Evolutionary conservation across 2,797 vertebrate genomes (phyloP), one percentile per base, ranked within the genome.

Genomic region (Sebastes diaconus): DNA sequence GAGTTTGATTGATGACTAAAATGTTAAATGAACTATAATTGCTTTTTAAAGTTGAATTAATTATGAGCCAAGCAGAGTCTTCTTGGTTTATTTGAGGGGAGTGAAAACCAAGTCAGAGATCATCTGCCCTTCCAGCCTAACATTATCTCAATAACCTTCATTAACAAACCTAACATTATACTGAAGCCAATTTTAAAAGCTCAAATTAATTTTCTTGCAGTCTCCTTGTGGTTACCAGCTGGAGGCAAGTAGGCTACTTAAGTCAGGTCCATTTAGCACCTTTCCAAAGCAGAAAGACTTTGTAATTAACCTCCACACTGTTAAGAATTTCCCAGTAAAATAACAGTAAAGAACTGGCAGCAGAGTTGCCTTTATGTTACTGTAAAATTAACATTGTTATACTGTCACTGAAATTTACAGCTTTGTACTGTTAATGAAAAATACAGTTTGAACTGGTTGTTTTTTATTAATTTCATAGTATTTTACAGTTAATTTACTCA

Each of bases 401-500:
- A 36, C 11, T 36, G 34, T 36, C 34, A 12, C 1, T 36, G 34
- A 36, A 12, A 0, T 39, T 39, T 39, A 39, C 36, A 39, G 36
- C 36, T 39, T 39, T 39, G 36, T 13, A 36, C 4, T 36, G 12
- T 36, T 36, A 36, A 36, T 36, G 36, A 36, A 36, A 36, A 36
- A 36, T 36, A 36, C 36, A 36, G 36, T 36, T 36, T 36, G 36
- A 36, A 36, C 36, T 36, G 36, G 0, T 36, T 36, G 0, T 39
- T 39, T 39, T 13, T 39, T 1, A 36, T 39, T 39, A 13, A 39
- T 39, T 39, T 39, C 36, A 39, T 12, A 39, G 4, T 39, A 0
- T 39, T 39, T 39, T 39, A 0, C 36, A 39, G 36, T 39, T 39
- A 0, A 39, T 39, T 39, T 39, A 13, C 36, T 39, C 0, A 0